Conservation (phyloP, 2,888 invertebrate species). For the Neoitamus cyanurus region DNA sequence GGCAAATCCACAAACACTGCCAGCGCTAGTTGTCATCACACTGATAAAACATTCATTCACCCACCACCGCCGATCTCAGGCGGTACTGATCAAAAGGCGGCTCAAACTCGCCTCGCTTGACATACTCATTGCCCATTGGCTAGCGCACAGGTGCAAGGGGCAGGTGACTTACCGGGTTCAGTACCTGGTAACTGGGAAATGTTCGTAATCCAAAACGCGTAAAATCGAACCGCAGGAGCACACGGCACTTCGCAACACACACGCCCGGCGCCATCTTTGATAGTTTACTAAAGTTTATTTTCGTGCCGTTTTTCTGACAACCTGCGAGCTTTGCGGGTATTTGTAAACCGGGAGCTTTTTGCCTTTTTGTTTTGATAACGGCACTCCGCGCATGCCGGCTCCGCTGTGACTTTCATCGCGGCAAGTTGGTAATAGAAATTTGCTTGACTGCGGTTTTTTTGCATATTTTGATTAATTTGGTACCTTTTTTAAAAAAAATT, state of each 20-base stretch:
- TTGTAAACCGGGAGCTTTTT: slow-evolving; percentile 31
- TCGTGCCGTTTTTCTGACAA: slow-evolving; percentile 25
- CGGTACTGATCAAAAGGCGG: neutral
- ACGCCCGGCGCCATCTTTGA: slow-evolving; percentile 72
- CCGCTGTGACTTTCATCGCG: neutral
- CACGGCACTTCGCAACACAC: slow-evolving; percentile 72
- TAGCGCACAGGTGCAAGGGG: neutral
- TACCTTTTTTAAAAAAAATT: too few relatives aligned
- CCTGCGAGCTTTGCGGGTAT: slow-evolving; percentile 30
- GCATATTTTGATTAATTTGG: too few relatives aligned
- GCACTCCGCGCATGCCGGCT: neutral
- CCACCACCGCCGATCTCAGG: neutral
- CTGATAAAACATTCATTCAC: neutral
- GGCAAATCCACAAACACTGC: neutral
- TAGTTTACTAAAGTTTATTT: slow-evolving; percentile 51
- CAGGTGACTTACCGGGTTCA: slow-evolving; percentile 55
- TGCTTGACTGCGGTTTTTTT: too few relatives aligned
- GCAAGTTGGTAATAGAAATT: neutral
- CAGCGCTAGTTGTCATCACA: neutral
- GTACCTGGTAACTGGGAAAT: slow-evolving; percentile 57
- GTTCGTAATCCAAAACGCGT: slow-evolving; percentile 67
- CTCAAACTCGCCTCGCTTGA: neutral
- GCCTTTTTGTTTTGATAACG: neutral
- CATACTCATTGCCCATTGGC: neutral
- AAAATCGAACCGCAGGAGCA: slow-evolving; percentile 72